Conservation (phyloP, 1,140 invertebrate genomes). For the Mycetomoellerius zeteki region DNA sequence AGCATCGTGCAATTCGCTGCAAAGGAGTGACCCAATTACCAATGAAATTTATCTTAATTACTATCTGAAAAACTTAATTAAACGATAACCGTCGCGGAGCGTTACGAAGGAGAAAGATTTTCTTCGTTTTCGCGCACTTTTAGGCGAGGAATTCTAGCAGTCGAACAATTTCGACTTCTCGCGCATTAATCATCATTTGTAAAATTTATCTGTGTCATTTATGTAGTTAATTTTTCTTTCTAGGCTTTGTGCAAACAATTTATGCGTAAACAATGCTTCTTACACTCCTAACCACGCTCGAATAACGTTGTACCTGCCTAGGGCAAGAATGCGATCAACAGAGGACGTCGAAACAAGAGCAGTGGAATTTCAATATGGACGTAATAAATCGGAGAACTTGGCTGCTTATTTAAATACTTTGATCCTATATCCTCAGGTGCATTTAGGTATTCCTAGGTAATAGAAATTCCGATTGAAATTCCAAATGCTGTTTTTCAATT, state of each 20-base stretch:
- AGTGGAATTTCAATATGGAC: conserved; percentile 74
- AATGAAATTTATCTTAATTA: conserved; percentile 60
- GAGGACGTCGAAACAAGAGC: conserved; percentile 59
- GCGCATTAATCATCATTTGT: conserved; percentile 8
- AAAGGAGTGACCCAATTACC: conserved; percentile 48
- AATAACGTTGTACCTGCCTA: not conserved
- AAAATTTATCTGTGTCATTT: conserved; percentile 14
- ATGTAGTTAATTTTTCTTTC: not conserved
- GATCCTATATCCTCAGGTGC: conserved; percentile 29
- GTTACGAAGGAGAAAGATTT: conserved; percentile 33
- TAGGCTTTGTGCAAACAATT: not conserved
- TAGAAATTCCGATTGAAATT: conserved; percentile 71
- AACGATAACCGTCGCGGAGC: conserved; percentile 38
- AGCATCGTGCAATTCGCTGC: not conserved
- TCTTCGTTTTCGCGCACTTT: not conserved
- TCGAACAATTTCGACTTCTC: not conserved
- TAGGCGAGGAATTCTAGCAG: not conserved
- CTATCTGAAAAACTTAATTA: conserved; percentile 62
- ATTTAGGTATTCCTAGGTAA: conserved; percentile 60
- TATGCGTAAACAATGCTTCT: conserved; percentile 9
- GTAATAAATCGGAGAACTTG: conserved; percentile 67
- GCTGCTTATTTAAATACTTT: conserved; percentile 74
- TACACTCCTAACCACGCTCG: not conserved
- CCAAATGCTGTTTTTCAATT: conserved; percentile 36
- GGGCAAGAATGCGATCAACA: conserved; percentile 40